Percentiles rank a stretch among this genome's conserved stretches.
phyloP scores from a whole-genome alignment of 2,113 vertebrate species.

The Heterocephalus glaber region DNA sequence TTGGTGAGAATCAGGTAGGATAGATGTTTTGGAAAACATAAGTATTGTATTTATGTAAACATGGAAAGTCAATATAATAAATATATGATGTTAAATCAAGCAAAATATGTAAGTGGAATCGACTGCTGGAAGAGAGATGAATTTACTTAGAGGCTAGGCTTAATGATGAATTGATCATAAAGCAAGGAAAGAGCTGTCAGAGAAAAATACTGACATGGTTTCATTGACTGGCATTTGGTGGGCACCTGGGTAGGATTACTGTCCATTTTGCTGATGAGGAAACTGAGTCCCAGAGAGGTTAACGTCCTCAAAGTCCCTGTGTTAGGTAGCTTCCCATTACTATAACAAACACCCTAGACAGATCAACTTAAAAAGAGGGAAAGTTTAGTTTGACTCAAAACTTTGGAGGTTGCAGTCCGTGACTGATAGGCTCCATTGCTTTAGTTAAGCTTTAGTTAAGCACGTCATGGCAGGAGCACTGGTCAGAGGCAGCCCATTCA shows the following conservation, averaged over 20 bases:
- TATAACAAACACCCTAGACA: neutral
- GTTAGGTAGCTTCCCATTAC: neutral
- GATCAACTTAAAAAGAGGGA: neutral
- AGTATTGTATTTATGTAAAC: constrained; percentile 20
- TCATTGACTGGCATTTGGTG: neutral
- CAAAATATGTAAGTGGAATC: neutral
- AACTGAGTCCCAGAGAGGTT: neutral
- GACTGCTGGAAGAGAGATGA: neutral
- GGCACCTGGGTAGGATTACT: neutral
- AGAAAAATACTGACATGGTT: neutral
- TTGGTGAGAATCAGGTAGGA: neutral
- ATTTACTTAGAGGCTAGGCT: neutral
- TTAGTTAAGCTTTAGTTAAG: too few species aligned
- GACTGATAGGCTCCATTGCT: neutral
- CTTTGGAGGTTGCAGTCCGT: neutral
- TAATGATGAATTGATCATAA: neutral
- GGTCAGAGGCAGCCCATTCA: neutral
- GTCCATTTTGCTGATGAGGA: neutral
- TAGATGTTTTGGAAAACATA: constrained; percentile 42
- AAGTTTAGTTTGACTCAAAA: neutral
- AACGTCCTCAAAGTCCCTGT: neutral
- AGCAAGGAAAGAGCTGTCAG: neutral
- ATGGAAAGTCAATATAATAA: neutral
- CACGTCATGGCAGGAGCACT: neutral
- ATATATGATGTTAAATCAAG: neutral